Base-by-base conservation (phyloP, 2,797 vertebrate genomes). In the Intellagama lesueurii region DNA sequence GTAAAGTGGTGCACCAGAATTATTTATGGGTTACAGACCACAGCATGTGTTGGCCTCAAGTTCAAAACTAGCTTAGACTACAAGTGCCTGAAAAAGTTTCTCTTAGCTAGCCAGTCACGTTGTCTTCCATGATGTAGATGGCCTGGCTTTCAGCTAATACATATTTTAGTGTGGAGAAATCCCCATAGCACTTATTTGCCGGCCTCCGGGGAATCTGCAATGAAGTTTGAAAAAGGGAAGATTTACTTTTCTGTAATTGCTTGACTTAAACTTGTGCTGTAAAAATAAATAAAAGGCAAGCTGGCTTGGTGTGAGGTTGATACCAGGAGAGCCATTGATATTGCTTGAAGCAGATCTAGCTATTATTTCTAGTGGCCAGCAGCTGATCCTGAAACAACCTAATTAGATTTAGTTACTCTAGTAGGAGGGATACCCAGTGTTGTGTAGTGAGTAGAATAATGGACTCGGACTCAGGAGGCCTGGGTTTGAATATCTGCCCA, bases 41-140 rank as follows among this genome's bases (percentile, higher is more conserved):
- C 60, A 81, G 35, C 26, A 1, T 17, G 66, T 72, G 35, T 5
- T 4, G 72, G 83, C 77, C 89, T 80, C 44, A 84, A 19, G 81
- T 88, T 87, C 4, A 49, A 85, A 5, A 0, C 2, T 4, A 84
- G n/a, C 68, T 19, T 66, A 35, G 1, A 79, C 70, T 79, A 26
- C 8, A 60, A 80, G 82, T 5, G 80, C n/a, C 2, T 17, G 1
- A 14, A 81, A 3, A 0, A 47, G 1, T 11, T 77, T 30, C 35
- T n/a, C 40, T 7, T 0, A 0, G 56, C 0, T 30, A 81, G 78
- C 0, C 49, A 35, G 1, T 12, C 32, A 49, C 28, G 9, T 56
- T 2, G n/a, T 30, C 5, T 0, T 6, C 75, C 91, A 12, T 24
- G 17, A 5, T 32, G 6, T 28, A 87, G 1, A 77, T 17, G 66